Evolutionary conservation across 2,888 invertebrate genomes (phyloP).

Genomic region (Drosophila ezoana): DNA sequence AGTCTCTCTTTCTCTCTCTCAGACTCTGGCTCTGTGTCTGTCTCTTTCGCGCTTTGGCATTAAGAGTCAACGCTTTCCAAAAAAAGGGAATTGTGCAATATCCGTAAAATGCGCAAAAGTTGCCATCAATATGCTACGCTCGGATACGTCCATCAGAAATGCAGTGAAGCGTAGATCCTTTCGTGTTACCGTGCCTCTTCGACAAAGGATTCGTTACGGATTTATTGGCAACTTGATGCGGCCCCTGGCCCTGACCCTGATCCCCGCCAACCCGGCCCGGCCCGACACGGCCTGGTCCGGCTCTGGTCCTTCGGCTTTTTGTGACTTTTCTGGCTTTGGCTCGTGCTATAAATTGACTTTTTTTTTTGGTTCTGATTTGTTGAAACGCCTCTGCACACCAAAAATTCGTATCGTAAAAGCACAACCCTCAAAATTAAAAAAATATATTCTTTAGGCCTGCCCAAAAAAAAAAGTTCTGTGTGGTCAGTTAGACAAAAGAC

Average conservation of each 20-base stretch:
- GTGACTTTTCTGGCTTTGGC: constrained; percentile 25
- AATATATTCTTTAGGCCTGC: constrained; percentile 22
- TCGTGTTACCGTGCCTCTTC: constrained; percentile 59
- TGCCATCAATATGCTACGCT: constrained; percentile 81
- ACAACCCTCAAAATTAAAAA: constrained; percentile 28
- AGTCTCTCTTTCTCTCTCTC: background rate
- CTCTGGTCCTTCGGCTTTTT: constrained; percentile 17
- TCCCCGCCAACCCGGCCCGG: constrained; percentile 19
- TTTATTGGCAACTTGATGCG: constrained; percentile 74
- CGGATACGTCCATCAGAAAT: constrained; percentile 81
- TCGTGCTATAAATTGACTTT: constrained; percentile 62
- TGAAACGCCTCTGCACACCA: constrained; percentile 2
- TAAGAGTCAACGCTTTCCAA: constrained; percentile 54
- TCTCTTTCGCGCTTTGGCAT: constrained; percentile 28
- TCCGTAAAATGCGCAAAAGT: constrained; percentile 81
- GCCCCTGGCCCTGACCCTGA: constrained; percentile 25
- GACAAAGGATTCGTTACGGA: constrained; percentile 79
- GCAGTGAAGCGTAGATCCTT: constrained; percentile 79
- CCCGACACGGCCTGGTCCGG: constrained; percentile 6
- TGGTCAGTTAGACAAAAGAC: constrained; percentile 54
- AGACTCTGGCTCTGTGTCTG: background rate
- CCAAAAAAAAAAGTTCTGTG: constrained; percentile 37
- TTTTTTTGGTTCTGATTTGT: constrained; percentile 54
- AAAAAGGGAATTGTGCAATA: constrained; percentile 74
- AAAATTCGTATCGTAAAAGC: constrained; percentile 2